These are phyloP conservation scores for Timandra comae DNA, from an alignment of 2,888 invertebrate genomes.

Conservation along the genomic window DNA sequence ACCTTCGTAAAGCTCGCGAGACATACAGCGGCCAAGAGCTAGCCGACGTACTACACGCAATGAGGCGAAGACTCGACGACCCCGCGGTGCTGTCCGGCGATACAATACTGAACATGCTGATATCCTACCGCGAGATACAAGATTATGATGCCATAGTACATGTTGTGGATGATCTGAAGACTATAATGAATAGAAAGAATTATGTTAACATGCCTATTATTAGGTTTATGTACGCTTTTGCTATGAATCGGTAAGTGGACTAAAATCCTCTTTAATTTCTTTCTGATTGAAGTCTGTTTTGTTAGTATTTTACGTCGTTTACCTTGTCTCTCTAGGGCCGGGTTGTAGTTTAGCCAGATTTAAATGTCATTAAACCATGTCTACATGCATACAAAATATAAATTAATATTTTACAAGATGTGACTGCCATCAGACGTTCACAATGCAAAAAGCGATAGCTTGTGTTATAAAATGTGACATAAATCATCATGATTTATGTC, in stretches of 20 bases:
- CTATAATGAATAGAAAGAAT: slow-evolving; percentile 91
- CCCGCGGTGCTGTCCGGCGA: slow-evolving; percentile 97
- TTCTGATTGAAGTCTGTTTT: no score
- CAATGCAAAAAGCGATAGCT: no score
- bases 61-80: slow-evolving; percentile 95
- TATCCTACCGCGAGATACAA: slow-evolving; percentile 93
- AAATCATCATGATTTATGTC: no score
- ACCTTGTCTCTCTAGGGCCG: no score
- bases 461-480: no score
- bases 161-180: slow-evolving; percentile 93
- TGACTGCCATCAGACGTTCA: no score
- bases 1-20: slow-evolving; percentile 94
- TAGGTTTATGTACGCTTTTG: slow-evolving; percentile 96
- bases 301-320: no score
- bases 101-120: slow-evolving; percentile 95
- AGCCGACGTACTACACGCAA: slow-evolving; percentile 87
- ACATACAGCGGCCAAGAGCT: slow-evolving; percentile 89
- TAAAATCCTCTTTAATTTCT: no score
- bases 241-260: slow-evolving; percentile 88
- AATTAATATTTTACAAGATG: no score
- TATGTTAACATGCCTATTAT: slow-evolving; percentile 94
- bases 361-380: no score
- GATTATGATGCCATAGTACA: slow-evolving; percentile 99
- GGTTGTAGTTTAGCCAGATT: no score
- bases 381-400: no score